These are phyloP conservation scores for Nebria ingens DNA, from an alignment of 1,140 invertebrate genomes.

Conservation along the genomic window DNA sequence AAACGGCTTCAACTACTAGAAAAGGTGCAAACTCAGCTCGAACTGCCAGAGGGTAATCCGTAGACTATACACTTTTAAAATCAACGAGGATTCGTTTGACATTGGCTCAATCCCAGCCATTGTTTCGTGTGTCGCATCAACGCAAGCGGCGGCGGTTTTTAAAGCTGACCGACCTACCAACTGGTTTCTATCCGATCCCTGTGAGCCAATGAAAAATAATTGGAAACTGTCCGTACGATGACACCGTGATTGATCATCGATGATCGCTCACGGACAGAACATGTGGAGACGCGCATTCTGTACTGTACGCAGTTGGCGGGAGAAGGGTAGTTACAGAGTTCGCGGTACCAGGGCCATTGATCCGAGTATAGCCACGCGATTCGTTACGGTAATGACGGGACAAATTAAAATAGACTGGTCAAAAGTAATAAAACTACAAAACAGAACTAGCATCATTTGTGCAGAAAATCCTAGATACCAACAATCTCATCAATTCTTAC, in stretches of 20 bases:
- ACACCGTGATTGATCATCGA: constrained; percentile 4
- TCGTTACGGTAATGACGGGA: neutral
- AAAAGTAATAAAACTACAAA: too few relatives aligned
- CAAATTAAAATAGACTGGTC: neutral
- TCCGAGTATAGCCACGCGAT: neutral
- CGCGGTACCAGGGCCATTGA: neutral
- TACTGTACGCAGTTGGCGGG: neutral
- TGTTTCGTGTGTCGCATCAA: neutral
- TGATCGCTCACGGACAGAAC: neutral
- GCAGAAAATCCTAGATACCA: too few relatives aligned
- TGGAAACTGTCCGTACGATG: neutral
- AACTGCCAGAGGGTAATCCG: too few relatives aligned
- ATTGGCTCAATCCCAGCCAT: too few relatives aligned
- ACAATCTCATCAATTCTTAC: too few relatives aligned
- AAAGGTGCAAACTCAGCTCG: too few relatives aligned
- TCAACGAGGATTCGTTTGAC: too few relatives aligned
- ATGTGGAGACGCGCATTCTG: neutral
- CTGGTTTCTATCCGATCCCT: too few relatives aligned
- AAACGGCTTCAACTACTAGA: too few relatives aligned
- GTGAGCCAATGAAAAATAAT: constrained; percentile 2
- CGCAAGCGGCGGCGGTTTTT: too few relatives aligned
- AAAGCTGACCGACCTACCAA: neutral
- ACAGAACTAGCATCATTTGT: too few relatives aligned
- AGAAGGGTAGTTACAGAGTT: neutral
- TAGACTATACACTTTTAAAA: neutral